A percentile compares a stretch with the other conserved stretches of the same genome.
These are phyloP conservation scores for Triplophysa siluroides DNA, from an alignment of 2,113 vertebrate genomes.

Conservation along the genomic window DNA sequence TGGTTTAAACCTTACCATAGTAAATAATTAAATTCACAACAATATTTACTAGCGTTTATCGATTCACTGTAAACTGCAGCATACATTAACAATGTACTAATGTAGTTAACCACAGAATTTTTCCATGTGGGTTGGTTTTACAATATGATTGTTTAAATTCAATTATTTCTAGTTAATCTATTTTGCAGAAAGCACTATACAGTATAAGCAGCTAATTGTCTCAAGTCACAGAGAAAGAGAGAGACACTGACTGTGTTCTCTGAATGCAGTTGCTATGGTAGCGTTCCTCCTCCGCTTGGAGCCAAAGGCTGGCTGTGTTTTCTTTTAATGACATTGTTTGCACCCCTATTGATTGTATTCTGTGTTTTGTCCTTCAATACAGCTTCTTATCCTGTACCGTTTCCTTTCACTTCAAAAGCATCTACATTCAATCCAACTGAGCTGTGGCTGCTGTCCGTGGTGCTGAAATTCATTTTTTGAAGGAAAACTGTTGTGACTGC, in stretches of 20 bases:
- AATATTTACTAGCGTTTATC: too few species aligned
- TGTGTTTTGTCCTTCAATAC: conserved; percentile 9
- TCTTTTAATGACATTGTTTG: conserved; percentile 51
- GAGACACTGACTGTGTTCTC: conserved; percentile 32
- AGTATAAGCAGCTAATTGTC: too few species aligned
- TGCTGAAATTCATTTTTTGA: conserved; percentile 1
- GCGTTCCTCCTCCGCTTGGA: conserved; percentile 31
- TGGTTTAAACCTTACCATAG: too few species aligned
- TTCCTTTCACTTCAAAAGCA: not conserved
- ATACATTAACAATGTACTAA: too few species aligned
- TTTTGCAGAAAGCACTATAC: too few species aligned
- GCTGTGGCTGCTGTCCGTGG: conserved; percentile 23
- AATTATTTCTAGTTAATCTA: too few species aligned
- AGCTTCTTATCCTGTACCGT: not conserved
- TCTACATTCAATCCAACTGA: not conserved
- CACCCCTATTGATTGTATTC: conserved; percentile 21
- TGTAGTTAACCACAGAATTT: too few species aligned
- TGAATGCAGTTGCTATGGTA: conserved; percentile 54
- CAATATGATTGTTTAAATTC: too few species aligned
- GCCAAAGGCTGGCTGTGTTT: conserved; percentile 25
- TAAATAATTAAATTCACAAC: too few species aligned
- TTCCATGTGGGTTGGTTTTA: too few species aligned
- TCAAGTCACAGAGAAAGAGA: not conserved
- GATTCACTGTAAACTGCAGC: too few species aligned
- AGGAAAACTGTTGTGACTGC: not conserved